Percentiles rank a stretch among this genome's conserved stretches.
These are phyloP conservation scores for Drosophila rubida DNA, from an alignment of 2,888 invertebrate genomes.

Conservation along the genomic window DNA sequence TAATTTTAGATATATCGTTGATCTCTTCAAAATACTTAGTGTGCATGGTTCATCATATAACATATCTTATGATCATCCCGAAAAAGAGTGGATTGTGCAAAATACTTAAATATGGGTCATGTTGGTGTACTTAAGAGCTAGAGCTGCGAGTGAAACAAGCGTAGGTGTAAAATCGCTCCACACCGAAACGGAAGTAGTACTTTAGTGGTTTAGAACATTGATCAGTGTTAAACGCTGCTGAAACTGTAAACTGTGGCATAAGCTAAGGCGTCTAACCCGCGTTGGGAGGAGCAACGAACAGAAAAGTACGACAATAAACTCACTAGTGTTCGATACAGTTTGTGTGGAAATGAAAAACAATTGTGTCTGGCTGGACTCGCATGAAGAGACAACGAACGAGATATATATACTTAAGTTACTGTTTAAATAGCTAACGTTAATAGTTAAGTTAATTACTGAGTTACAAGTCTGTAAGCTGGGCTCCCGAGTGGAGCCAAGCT, in stretches of 20 bases:
- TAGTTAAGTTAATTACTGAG: slow-evolving; percentile 16
- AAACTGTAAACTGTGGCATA: slow-evolving; percentile 11
- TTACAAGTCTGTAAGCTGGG: slow-evolving; percentile 14
- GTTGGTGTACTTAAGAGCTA: background rate
- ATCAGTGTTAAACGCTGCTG: background rate
- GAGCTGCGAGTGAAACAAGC: too few relatives aligned
- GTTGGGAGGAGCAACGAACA: background rate
- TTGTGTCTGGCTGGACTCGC: slow-evolving; percentile 4
- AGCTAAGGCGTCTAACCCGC: slow-evolving; percentile 40
- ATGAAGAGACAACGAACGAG: slow-evolving; percentile 24
- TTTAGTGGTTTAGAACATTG: too few relatives aligned
- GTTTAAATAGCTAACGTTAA: slow-evolving; percentile 32
- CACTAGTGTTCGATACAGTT: slow-evolving; percentile 27
- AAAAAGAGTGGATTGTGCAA: background rate
- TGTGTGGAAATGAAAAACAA: slow-evolving; percentile 14
- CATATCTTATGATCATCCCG: background rate
- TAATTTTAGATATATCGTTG: too few relatives aligned
- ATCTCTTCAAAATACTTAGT: background rate
- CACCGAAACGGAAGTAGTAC: background rate
- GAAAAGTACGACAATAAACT: slow-evolving; percentile 5
- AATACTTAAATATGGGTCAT: background rate
- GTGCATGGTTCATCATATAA: too few relatives aligned
- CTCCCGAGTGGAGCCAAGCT: slow-evolving; percentile 31
- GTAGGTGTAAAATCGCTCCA: background rate
- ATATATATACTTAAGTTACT: slow-evolving; percentile 18